Percentiles rank a stretch among this genome's conserved stretches.
phyloP scores from a whole-genome alignment of 2,113 vertebrate genomes.

The Melanostigma gelatinosum region DNA sequence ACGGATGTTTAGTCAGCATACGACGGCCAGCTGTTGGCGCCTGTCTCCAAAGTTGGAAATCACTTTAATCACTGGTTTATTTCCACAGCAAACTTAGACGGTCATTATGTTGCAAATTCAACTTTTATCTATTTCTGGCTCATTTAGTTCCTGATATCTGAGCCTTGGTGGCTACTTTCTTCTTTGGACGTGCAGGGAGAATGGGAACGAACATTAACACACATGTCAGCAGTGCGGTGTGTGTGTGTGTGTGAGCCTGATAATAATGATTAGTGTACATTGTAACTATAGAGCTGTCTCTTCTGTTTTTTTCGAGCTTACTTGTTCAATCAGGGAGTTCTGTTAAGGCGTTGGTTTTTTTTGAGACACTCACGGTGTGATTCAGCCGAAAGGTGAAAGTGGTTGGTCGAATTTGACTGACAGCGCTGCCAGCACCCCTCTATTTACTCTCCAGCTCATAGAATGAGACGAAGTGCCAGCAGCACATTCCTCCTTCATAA shows the following conservation, averaged over 20 bases:
- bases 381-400: constrained; percentile 45
- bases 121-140: constrained; percentile 57
- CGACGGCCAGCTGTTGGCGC: constrained; percentile 59
- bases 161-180: constrained; percentile 53
- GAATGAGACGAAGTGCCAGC: constrained; percentile 63
- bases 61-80: constrained; percentile 71
- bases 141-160: constrained; percentile 60
- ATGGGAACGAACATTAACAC: not conserved
- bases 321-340: constrained; percentile 19
- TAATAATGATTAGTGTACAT: not conserved
- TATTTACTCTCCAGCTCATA: constrained; percentile 54
- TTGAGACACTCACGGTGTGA: constrained; percentile 5
- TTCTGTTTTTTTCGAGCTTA: not conserved
- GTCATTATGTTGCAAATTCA: constrained; percentile 58
- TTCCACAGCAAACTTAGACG: constrained; percentile 64
- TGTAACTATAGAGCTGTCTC: not conserved
- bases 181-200: constrained; percentile 14
- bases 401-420: constrained; percentile 63
- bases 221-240: not conserved
- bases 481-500: constrained; percentile 66
- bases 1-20: constrained; percentile 51
- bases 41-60: constrained; percentile 58
- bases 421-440: constrained; percentile 50
- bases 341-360: constrained; percentile 17
- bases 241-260: too few relatives aligned